Conservation (phyloP, 2,797 vertebrate species). For the Mormyrops attenuatus region DNA sequence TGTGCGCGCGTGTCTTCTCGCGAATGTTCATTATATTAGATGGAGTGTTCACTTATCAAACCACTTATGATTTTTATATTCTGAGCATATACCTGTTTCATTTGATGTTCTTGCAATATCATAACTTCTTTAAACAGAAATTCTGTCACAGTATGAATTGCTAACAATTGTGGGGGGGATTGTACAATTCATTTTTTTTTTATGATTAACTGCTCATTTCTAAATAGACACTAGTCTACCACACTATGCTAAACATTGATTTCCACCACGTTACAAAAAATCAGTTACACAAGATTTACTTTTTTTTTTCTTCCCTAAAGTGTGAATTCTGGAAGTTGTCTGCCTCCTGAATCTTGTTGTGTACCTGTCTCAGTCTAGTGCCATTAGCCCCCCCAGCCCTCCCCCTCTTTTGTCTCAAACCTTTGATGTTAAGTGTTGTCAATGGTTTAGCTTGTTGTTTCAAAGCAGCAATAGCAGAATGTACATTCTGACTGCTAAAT, state of each 20-base stretch:
- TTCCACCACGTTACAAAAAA: neutral
- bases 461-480: constrained; percentile 90
- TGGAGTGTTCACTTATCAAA: constrained; percentile 30
- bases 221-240: neutral
- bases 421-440: constrained; percentile 95
- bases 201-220: neutral
- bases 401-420: constrained; percentile 75
- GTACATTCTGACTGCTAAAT: constrained; percentile 92
- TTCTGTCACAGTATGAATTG: constrained; percentile 14
- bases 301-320: neutral
- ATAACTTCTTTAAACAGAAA: constrained; percentile 23
- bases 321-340: constrained; percentile 37
- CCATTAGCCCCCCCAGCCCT: constrained; percentile 9
- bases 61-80: constrained; percentile 19
- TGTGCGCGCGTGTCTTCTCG: neutral
- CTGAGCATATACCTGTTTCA: constrained; percentile 31
- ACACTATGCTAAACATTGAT: neutral
- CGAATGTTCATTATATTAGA: constrained; percentile 59
- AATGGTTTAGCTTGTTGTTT: constrained; percentile 91
- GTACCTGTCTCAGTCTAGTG: constrained; percentile 41
- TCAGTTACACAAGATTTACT: neutral
- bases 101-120: constrained; percentile 39
- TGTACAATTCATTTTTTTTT: neutral
- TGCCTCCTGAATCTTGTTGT: constrained; percentile 45
- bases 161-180: constrained; percentile 1